Conservation (phyloP, 2,797 vertebrate genomes). For the Sciurus vulgaris region DNA sequence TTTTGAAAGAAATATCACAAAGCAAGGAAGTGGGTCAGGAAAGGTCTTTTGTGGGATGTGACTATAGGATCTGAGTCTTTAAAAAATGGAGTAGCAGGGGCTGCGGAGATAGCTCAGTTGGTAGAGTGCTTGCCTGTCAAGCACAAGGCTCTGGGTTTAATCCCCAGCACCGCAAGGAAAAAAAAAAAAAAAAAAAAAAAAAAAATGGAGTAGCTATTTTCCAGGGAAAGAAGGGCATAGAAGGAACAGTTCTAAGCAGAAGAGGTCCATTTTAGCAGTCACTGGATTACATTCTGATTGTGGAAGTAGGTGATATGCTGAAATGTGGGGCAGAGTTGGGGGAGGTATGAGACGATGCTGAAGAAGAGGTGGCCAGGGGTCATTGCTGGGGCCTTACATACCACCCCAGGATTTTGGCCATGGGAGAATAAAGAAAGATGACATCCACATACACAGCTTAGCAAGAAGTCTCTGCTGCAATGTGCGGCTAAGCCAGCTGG, state of each 20-base stretch:
- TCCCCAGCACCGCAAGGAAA: too few species aligned
- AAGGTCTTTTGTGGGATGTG: neutral
- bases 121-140: too few species aligned
- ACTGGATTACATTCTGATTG: neutral
- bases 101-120: too few species aligned
- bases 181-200: neutral
- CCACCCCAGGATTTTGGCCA: neutral
- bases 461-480: neutral
- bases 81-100: neutral
- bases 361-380: neutral
- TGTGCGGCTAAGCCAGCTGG: neutral
- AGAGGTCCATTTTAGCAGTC: neutral
- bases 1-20: slow-evolving; percentile 42
- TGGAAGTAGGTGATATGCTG: neutral
- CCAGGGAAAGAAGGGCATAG: neutral
- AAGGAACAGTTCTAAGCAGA: neutral
- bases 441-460: neutral
- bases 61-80: neutral
- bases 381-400: neutral
- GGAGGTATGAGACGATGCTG: neutral
- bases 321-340: neutral
- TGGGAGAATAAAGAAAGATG: neutral
- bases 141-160: too few species aligned
- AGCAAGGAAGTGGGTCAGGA: neutral
- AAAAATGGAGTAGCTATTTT: slow-evolving; percentile 1